Conservation (phyloP, 2,113 vertebrate species). For the Epinephelus moara region DNA sequence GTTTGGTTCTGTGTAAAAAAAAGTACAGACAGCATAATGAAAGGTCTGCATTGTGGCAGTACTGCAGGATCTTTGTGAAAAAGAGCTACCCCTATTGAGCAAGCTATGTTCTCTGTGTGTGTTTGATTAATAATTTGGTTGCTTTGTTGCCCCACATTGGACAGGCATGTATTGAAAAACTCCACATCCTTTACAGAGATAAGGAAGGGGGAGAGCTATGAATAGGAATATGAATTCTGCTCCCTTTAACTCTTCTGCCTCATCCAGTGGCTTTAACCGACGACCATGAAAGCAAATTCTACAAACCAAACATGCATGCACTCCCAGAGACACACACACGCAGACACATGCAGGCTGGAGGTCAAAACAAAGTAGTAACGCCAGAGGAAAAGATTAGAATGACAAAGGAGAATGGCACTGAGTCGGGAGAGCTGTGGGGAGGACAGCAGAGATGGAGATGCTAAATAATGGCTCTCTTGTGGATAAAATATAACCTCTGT, state of each 20-base stretch:
- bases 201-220: neutral
- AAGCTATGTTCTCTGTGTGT: neutral
- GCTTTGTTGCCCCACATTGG: neutral
- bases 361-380: constrained; percentile 73
- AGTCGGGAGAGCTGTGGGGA: constrained; percentile 52
- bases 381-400: constrained; percentile 76
- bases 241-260: neutral
- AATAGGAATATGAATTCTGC: constrained; percentile 18
- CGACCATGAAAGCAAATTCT: constrained; percentile 23
- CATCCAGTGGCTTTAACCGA: constrained; percentile 30
- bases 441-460: constrained; percentile 71
- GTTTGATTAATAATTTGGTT: neutral
- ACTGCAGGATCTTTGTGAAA: too few species aligned
- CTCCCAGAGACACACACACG: neutral
- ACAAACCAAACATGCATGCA: neutral
- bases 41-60: too few species aligned
- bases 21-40: too few species aligned
- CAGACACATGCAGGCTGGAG: constrained; percentile 46
- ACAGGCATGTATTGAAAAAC: neutral
- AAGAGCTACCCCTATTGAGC: too few species aligned
- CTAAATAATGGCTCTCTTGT: constrained; percentile 74
- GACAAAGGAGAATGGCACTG: constrained; percentile 75
- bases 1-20: too few species aligned
- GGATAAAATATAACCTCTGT: constrained; percentile 74
- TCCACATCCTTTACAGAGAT: constrained; percentile 2